Conservation (phyloP, 2,888 invertebrate genomes). For the Phaonia tiefii region DNA sequence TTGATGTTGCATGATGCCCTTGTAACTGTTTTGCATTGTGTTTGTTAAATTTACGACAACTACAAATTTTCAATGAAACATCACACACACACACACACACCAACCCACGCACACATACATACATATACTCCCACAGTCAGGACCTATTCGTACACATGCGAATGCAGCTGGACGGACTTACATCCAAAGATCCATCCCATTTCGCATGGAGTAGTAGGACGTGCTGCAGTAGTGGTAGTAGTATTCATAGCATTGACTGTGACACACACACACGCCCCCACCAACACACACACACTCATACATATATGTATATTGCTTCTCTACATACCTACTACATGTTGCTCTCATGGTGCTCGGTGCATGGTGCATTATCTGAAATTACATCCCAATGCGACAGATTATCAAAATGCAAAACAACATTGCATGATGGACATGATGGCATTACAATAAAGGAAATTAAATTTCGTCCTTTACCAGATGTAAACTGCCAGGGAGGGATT, state of each 20-base stretch:
- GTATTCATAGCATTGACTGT: neutral
- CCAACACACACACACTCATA: too few species aligned
- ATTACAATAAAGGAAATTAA: conserved; percentile 64
- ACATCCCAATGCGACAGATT: conserved; percentile 68
- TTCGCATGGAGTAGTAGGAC: neutral
- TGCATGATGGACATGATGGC: conserved; percentile 63
- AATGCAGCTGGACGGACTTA: neutral
- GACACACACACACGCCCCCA: conserved; percentile 1
- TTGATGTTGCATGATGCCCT: conserved; percentile 46
- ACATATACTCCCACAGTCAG: too few species aligned
- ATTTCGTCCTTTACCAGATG: conserved; percentile 45
- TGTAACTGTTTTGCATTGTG: conserved; percentile 57
- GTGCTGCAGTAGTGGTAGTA: neutral
- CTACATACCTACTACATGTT: too few species aligned
- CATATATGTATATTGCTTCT: too few species aligned
- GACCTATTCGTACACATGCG: conserved; percentile 5
- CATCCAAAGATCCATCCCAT: neutral
- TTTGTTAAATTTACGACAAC: conserved; percentile 51
- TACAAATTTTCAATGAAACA: conserved; percentile 36
- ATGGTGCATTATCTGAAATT: conserved; percentile 65
- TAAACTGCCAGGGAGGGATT: neutral
- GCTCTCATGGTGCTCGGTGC: conserved; percentile 24
- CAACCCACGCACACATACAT: neutral
- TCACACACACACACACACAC: conserved; percentile 7
- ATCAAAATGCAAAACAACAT: conserved; percentile 67